These are phyloP conservation scores for Invenusta paracnida DNA, from an alignment of 2,888 invertebrate genomes.

Conservation along the genomic window DNA sequence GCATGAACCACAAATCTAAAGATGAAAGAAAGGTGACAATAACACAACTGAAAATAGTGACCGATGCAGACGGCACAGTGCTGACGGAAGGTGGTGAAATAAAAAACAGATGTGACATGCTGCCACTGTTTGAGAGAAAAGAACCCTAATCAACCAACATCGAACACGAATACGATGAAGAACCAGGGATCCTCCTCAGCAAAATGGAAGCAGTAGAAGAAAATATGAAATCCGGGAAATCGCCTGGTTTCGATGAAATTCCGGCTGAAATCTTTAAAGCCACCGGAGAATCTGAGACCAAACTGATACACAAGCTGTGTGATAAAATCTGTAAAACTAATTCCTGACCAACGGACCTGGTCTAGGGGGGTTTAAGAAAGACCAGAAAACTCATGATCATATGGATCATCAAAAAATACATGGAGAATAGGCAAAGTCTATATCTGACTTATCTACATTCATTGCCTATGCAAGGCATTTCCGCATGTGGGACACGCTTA, in stretches of 20 bases:
- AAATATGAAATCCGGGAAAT: neutral
- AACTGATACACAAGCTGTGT: constrained; percentile 3
- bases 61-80: neutral
- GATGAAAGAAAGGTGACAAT: neutral
- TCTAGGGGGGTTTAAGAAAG: neutral
- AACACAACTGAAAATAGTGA: neutral
- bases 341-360: neutral
- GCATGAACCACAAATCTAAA: neutral
- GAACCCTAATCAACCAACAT: neutral
- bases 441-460: neutral
- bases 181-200: neutral
- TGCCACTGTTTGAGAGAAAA: neutral
- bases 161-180: neutral
- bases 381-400: neutral
- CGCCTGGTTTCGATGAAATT: neutral
- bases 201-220: too few species aligned
- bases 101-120: neutral
- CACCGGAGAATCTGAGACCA: neutral
- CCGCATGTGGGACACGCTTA: neutral
- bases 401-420: neutral
- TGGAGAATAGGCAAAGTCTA: neutral
- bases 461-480: neutral
- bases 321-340: neutral
- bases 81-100: too few species aligned
- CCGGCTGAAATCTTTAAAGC: neutral